phyloP scores from a whole-genome alignment of 2,797 vertebrate genomes.

The Enteromius argenteus region DNA sequence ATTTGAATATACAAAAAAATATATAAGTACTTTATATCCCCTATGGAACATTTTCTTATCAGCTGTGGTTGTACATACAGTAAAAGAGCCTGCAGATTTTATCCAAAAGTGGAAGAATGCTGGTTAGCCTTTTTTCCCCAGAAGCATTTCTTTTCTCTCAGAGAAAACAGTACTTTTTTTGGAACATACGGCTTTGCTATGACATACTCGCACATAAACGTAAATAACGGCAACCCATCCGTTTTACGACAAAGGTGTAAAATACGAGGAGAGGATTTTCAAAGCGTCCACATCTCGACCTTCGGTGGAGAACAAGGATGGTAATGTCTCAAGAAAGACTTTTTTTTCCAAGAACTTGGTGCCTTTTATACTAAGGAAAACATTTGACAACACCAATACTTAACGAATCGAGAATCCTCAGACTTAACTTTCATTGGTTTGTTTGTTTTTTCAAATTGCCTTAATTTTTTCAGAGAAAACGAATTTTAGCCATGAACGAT shows the following conservation, averaged over 20 bases:
- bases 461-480: conserved; percentile 73
- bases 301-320: conserved; percentile 25
- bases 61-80: conserved; percentile 43
- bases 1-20: conserved; percentile 28
- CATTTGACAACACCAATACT: conserved; percentile 55
- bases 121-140: conserved; percentile 12
- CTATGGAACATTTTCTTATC: conserved; percentile 39
- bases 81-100: conserved; percentile 40
- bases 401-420: conserved; percentile 41
- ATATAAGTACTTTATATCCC: conserved; percentile 54
- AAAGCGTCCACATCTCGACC: conserved; percentile 34
- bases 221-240: conserved; percentile 3
- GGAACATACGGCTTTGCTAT: conserved; percentile 26
- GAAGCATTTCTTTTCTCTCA: conserved; percentile 18
- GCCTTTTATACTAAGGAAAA: conserved; percentile 77
- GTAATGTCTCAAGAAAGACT: conserved; percentile 33
- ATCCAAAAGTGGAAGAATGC: conserved; percentile 30
- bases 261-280: conserved; percentile 23
- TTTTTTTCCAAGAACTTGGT: conserved; percentile 74
- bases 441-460: conserved; percentile 75
- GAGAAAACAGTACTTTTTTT: conserved; percentile 34
- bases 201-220: conserved; percentile 10
- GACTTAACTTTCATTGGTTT: conserved; percentile 51
- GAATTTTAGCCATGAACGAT: conserved; percentile 61
- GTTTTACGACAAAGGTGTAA: conserved; percentile 12